Conservation (phyloP, 2,888 invertebrate genomes). For the Hanleya hanleyi region DNA sequence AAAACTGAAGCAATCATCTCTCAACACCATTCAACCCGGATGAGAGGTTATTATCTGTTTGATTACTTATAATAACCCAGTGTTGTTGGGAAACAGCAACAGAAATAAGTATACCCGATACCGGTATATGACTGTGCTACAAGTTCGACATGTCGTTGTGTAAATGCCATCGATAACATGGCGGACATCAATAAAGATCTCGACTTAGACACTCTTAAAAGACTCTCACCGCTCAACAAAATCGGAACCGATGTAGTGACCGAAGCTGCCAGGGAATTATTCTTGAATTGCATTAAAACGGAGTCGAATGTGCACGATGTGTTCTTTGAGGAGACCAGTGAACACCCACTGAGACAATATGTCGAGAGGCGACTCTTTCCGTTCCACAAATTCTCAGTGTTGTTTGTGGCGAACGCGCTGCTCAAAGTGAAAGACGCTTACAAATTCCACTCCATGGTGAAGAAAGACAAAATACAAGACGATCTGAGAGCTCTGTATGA, state of each 20-base stretch:
- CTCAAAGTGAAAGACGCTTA: slow-evolving; percentile 56
- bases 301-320: slow-evolving; percentile 56
- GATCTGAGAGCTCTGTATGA: slow-evolving; percentile 56
- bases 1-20: too few relatives aligned
- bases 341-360: slow-evolving; percentile 40
- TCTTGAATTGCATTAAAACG: slow-evolving; percentile 58
- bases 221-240: slow-evolving; percentile 55
- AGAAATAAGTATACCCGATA: too few relatives aligned
- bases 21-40: too few relatives aligned
- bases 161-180: too few relatives aligned
- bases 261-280: slow-evolving; percentile 57
- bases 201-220: slow-evolving; percentile 51
- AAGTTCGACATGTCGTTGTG: too few relatives aligned
- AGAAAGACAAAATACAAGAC: slow-evolving; percentile 50
- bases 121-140: too few relatives aligned
- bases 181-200: background rate
- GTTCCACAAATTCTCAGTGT: slow-evolving; percentile 55
- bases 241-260: slow-evolving; percentile 58
- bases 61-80: too few relatives aligned
- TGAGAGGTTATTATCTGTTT: too few relatives aligned
- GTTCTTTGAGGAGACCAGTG: slow-evolving; percentile 61
- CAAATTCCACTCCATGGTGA: slow-evolving; percentile 58
- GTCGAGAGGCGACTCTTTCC: slow-evolving; percentile 56
- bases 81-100: too few relatives aligned
- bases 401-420: slow-evolving; percentile 60